These are phyloP conservation scores for Galerucella calmariensis DNA, from an alignment of 2,888 invertebrate species.

Conservation along the genomic window DNA sequence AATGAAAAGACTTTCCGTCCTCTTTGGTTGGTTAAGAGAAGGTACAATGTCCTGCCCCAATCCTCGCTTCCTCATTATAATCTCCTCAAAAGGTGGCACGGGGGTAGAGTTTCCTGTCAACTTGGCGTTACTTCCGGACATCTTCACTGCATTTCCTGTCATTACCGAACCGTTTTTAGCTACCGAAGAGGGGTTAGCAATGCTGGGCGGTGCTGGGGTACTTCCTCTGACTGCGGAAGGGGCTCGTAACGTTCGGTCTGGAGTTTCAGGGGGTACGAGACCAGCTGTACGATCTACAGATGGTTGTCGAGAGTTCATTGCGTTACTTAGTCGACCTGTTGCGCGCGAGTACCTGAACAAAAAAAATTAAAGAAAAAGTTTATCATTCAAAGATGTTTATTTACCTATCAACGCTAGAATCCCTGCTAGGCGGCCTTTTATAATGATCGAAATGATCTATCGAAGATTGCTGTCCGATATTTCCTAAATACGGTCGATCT, in stretches of 20 bases:
- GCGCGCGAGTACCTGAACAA: slow-evolving; percentile 75
- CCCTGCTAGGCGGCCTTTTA: slow-evolving; percentile 88
- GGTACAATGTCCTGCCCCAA: slow-evolving; percentile 91
- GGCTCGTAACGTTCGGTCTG: slow-evolving; percentile 67
- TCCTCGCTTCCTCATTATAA: slow-evolving; percentile 80
- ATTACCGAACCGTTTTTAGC: slow-evolving; percentile 76
- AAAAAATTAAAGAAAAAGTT: slow-evolving; percentile 2
- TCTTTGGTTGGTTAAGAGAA: slow-evolving; percentile 87
- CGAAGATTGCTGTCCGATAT: slow-evolving; percentile 72
- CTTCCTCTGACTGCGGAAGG: slow-evolving; percentile 70
- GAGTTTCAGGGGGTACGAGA: slow-evolving; percentile 58
- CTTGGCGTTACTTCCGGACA: slow-evolving; percentile 6
- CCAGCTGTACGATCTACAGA: slow-evolving; percentile 74
- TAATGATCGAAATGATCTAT: slow-evolving; percentile 96
- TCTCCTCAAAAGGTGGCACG: slow-evolving; percentile 82
- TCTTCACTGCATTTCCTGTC: slow-evolving; percentile 65
- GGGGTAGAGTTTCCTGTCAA: slow-evolving; percentile 38
- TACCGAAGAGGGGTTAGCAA: slow-evolving; percentile 37
- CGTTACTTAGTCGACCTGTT: slow-evolving; percentile 69
- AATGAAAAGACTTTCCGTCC: slow-evolving; percentile 90
- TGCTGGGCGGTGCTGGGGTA: slow-evolving; percentile 63
- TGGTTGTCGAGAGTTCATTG: slow-evolving; percentile 77
- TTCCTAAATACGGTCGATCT: slow-evolving; percentile 64
- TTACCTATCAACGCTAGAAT: slow-evolving; percentile 80
- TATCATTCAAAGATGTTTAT: neutral